A percentile compares a stretch with the other conserved stretches of the same genome.
Conservation (phyloP, 2,113 vertebrate genomes). For the Sturnus vulgaris region DNA sequence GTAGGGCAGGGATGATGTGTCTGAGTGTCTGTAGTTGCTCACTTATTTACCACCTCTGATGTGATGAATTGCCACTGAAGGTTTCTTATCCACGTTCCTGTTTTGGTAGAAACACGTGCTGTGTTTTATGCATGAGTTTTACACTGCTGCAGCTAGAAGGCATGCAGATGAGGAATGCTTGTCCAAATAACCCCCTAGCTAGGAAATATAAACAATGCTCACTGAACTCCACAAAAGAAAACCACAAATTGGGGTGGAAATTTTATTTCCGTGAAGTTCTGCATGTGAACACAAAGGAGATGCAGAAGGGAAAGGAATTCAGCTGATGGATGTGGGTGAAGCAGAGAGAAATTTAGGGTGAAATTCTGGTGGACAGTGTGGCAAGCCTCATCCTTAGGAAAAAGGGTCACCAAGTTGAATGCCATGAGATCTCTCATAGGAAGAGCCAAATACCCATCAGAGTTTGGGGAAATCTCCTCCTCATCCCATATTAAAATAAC, state of each 20-base stretch:
- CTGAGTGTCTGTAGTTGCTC: neutral
- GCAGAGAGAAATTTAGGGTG: neutral
- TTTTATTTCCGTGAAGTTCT: neutral
- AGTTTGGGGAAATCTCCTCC: neutral
- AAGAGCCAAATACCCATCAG: neutral
- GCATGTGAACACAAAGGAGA: neutral
- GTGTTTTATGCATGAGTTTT: slow-evolving; percentile 3
- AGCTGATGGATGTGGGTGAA: neutral
- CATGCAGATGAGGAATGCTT: neutral
- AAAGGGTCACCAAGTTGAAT: neutral
- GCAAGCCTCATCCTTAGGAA: neutral
- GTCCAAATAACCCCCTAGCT: neutral
- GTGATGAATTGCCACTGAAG: neutral
- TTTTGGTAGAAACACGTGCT: neutral
- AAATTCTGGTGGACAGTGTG: neutral
- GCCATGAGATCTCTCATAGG: neutral
- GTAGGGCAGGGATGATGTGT: neutral
- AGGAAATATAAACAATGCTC: neutral
- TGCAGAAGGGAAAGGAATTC: neutral
- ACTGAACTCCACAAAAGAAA: neutral
- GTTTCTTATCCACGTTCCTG: neutral
- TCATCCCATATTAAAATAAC: neutral
- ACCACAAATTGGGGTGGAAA: neutral
- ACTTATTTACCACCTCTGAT: neutral
- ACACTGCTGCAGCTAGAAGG: neutral